Conservation (phyloP, 1,140 invertebrate species). For the Bombyx mandarina region DNA sequence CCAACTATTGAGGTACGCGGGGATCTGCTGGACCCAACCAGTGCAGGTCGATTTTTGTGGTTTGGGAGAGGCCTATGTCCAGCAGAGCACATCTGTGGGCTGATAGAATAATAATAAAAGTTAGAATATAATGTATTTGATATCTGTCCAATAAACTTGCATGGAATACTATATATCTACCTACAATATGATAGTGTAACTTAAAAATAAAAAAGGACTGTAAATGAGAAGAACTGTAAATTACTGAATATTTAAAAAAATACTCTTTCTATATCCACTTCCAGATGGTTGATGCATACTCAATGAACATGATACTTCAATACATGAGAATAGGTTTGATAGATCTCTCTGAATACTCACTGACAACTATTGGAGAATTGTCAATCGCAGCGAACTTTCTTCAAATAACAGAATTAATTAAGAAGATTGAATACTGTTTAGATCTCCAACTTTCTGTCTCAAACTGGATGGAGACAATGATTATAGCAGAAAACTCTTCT, state of each 20-base stretch:
- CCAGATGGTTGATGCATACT: constrained; percentile 45
- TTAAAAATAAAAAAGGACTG: not conserved
- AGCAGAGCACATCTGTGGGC: no score
- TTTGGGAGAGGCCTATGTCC: no score
- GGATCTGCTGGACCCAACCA: no score
- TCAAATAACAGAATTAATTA: constrained; percentile 53
- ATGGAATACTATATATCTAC: no score
- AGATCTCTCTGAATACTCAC: constrained; percentile 37
- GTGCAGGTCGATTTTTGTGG: no score
- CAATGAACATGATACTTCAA: constrained; percentile 44
- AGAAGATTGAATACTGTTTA: constrained; percentile 50
- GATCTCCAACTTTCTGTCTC: constrained; percentile 30
- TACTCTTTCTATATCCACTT: constrained; percentile 11
- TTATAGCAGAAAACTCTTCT: constrained; percentile 38
- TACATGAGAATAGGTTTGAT: constrained; percentile 54
- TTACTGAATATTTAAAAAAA: constrained; percentile 5
- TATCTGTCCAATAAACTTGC: no score
- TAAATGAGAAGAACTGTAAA: not conserved
- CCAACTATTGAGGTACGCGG: no score
- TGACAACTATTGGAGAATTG: constrained; percentile 32
- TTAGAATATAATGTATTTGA: no score
- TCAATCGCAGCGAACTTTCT: constrained; percentile 46
- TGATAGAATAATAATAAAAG: no score
- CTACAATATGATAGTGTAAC: no score
- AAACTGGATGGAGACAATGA: constrained; percentile 46